These are phyloP conservation scores for Lindbergichthys nudifrons DNA, from an alignment of 2,797 vertebrate species.

Conservation along the genomic window DNA sequence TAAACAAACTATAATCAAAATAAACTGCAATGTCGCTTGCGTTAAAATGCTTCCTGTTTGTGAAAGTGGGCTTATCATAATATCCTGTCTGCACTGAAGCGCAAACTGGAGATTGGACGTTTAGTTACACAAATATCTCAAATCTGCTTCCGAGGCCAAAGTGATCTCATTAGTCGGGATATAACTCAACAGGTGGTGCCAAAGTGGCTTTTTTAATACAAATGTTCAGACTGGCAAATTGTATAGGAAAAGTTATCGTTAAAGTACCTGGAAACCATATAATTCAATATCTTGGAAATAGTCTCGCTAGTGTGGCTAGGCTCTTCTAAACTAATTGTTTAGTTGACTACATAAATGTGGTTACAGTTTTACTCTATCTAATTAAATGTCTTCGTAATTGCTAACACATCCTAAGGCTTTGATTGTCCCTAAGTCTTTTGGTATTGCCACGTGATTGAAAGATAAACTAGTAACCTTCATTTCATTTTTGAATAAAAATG, in stretches of 20 bases:
- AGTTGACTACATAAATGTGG: conserved; percentile 2
- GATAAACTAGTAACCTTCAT: conserved; percentile 18
- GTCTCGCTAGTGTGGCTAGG: not conserved
- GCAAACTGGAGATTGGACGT: conserved; percentile 53
- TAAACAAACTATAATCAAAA: conserved; percentile 76
- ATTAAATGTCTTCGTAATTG: not conserved
- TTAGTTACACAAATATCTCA: conserved; percentile 59
- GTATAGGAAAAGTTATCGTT: not conserved
- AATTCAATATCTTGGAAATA: conserved; percentile 7
- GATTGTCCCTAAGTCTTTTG: conserved; percentile 8
- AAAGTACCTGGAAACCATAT: not conserved
- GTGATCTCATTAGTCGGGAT: conserved; percentile 18
- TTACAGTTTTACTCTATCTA: not conserved
- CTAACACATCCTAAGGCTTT: conserved; percentile 1
- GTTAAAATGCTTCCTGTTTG: conserved; percentile 77
- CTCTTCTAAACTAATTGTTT: not conserved
- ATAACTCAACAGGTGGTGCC: conserved; percentile 14
- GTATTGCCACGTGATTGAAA: conserved; percentile 18
- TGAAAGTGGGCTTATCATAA: conserved; percentile 66
- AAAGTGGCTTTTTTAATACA: not conserved
- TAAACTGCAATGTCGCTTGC: conserved; percentile 60
- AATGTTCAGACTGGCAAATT: not conserved
- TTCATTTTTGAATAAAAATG: conserved; percentile 39
- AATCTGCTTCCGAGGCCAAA: conserved; percentile 2
- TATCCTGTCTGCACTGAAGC: conserved; percentile 65